Base-by-base conservation (phyloP, 2,113 vertebrate genomes). In the Benthochromis sp. region DNA sequence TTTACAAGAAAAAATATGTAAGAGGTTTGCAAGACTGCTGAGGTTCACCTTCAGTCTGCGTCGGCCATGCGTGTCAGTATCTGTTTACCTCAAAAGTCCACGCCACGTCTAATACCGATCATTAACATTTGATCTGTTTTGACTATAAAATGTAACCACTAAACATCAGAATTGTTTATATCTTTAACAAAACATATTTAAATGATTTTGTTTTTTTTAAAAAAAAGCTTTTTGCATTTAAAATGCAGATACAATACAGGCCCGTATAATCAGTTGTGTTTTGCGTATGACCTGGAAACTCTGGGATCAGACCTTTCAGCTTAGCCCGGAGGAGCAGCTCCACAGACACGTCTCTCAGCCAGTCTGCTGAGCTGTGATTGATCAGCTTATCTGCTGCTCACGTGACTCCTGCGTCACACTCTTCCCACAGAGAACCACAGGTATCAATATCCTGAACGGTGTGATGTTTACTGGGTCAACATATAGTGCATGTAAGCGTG, bases 401-500 rank as follows among this genome's bases (percentile, higher is more conserved):
- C 17, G 21, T 43, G 43, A 54, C 50, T 50, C 36, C 81, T 21
- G 24, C 27, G 29, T 38, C 61, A 36, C 24, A 84, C 27, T 27
- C 59, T 29, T 47, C 16, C 17, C 47, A 17, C 53, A 61, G 36
- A 85, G 12, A 85, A 54, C 29, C 10, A 21, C 40, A 19, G 78
- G 43, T 82, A 45, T 54, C 57, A 50, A n/a, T 81, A 81, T 85
- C 52, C 85, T 83, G 78, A 91, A 86, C 81, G 43, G 55, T 16
- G 54, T 86, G 84, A 83, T 12, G 14, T 85, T 81, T 31, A 86
- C 88, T 80, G 88, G 88, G 88, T 88, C 91, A 85, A 10, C 71
- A 59, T 61, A 50, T 45, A 8, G 16, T 52, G 27, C 9, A 5
- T 82, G 47, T 66, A 81, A 11, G 54, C 38, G 34, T 84, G 45